Conservation (phyloP, 2,113 vertebrate genomes). For the Dendropsophus ebraccatus region DNA sequence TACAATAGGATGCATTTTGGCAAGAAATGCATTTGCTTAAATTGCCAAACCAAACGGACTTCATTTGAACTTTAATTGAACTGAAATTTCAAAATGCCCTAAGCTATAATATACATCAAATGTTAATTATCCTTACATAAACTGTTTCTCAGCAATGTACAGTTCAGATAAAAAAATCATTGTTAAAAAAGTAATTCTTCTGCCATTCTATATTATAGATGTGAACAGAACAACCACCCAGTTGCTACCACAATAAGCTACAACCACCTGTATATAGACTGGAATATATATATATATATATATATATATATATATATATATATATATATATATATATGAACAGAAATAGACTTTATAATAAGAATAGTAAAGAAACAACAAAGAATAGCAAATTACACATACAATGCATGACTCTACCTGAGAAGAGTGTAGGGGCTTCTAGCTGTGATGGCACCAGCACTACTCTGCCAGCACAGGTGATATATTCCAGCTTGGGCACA, state of each 20-base stretch:
- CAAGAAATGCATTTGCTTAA: too few species aligned
- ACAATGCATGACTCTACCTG: slow-evolving; percentile 38
- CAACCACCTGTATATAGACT: background rate
- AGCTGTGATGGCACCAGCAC: background rate
- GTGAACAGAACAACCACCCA: background rate
- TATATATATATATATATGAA: too few species aligned
- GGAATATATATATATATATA: background rate
- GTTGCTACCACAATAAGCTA: background rate
- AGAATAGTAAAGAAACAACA: background rate
- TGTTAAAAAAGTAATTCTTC: background rate
- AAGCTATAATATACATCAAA: too few species aligned
- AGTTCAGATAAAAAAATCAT: background rate
- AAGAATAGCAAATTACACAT: background rate
- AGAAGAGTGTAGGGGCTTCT: background rate
- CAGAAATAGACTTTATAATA: background rate
- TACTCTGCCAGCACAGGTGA: slow-evolving; percentile 21
- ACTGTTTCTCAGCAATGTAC: background rate
- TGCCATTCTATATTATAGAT: background rate
- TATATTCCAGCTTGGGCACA: background rate
- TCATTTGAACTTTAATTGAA: too few species aligned
- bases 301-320: background rate
- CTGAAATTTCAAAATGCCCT: too few species aligned
- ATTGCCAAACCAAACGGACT: too few species aligned
- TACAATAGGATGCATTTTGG: too few species aligned
- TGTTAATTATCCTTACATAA: too few species aligned